Conservation (phyloP, 2,113 vertebrate species). For the Chaenocephalus aceratus region DNA sequence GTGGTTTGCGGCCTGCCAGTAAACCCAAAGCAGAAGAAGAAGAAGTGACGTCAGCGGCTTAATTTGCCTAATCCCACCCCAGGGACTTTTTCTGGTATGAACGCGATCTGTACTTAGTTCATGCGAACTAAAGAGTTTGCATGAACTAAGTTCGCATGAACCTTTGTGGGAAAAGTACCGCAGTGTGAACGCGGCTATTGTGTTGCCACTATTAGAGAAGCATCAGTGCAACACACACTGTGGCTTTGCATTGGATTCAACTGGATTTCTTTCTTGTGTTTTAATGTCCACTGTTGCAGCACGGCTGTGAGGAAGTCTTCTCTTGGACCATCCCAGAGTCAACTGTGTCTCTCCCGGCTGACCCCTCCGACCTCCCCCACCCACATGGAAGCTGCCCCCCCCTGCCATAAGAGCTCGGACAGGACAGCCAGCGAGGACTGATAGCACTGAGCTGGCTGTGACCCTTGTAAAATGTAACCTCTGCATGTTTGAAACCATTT, state of each 20-base stretch:
- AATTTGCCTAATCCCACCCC: too few relatives aligned
- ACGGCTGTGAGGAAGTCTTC: conserved; percentile 55
- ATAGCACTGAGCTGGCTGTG: conserved; percentile 7
- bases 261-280: not conserved
- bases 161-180: too few relatives aligned
- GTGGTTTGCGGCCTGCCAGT: too few relatives aligned
- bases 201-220: not conserved
- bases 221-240: not conserved
- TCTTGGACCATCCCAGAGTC: conserved; percentile 55
- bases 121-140: too few relatives aligned
- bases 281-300: conserved; percentile 15
- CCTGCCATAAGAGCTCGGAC: conserved; percentile 62
- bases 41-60: too few relatives aligned
- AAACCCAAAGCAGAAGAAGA: too few relatives aligned
- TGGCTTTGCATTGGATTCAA: not conserved
- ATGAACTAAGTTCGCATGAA: too few relatives aligned
- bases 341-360: conserved; percentile 56
- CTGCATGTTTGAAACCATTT: not conserved
- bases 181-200: too few relatives aligned
- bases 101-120: too few relatives aligned
- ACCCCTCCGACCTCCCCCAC: conserved; percentile 71
- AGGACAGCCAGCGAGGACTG: not conserved
- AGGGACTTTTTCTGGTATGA: too few relatives aligned
- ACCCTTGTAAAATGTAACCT: not conserved
- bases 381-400: conserved; percentile 62